phyloP scores from a whole-genome alignment of 1,140 invertebrate species.

The Cyclargus thomasi region DNA sequence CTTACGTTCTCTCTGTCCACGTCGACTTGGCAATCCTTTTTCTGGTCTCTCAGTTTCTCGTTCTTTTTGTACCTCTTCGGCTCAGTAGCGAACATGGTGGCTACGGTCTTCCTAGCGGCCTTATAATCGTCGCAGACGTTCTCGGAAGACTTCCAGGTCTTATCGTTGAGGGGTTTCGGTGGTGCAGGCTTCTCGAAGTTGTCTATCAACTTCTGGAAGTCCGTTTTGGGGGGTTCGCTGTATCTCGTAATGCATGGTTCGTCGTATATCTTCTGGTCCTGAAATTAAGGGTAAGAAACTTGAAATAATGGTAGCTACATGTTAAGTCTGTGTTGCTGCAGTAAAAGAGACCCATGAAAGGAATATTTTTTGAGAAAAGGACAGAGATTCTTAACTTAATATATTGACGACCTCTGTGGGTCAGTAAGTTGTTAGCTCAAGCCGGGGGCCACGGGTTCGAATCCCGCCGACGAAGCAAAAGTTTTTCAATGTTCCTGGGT shows the following conservation, averaged over 20 bases:
- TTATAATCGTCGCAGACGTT: constrained; percentile 42
- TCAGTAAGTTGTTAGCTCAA: too few species aligned
- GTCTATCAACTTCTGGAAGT: constrained; percentile 45
- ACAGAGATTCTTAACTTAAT: too few species aligned
- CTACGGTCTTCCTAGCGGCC: constrained; percentile 30
- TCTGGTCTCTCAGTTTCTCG: constrained; percentile 12
- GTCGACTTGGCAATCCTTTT: constrained; percentile 46
- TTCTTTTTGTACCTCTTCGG: constrained; percentile 39
- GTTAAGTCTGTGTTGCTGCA: too few species aligned
- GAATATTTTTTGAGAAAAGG: too few species aligned
- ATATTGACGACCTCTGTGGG: too few species aligned
- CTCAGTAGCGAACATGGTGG: constrained; percentile 48
- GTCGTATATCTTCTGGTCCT: constrained; percentile 66
- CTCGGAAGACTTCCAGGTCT: constrained; percentile 48
- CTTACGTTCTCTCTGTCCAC: constrained; percentile 63
- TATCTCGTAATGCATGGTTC: constrained; percentile 41
- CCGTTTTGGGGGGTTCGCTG: constrained; percentile 35
- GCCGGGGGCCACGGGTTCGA: too few species aligned
- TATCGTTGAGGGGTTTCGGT: constrained; percentile 13
- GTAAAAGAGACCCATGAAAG: too few species aligned
- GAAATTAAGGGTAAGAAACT: constrained; percentile 32
- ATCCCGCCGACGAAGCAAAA: too few species aligned
- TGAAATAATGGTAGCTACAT: background rate
- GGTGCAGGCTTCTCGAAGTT: constrained; percentile 44
- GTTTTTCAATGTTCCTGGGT: too few species aligned